phyloP scores from a whole-genome alignment of 1,140 invertebrate species.

The Drosophila pseudoananassae region DNA sequence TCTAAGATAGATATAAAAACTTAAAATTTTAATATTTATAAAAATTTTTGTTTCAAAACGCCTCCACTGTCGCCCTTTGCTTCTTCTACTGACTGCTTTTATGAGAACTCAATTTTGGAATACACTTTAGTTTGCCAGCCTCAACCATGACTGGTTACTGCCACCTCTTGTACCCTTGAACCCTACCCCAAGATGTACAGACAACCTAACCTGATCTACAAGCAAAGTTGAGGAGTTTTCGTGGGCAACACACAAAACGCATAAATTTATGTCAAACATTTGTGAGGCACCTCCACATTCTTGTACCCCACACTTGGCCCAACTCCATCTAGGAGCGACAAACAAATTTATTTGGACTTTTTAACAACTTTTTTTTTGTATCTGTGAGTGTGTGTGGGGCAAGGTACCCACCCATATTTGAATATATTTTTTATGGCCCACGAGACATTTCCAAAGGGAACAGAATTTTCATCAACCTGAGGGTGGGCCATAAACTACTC shows the following conservation, averaged over 20 bases:
- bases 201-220: conserved; percentile 63
- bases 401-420: conserved; percentile 1
- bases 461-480: conserved; percentile 12
- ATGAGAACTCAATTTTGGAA: conserved; percentile 81
- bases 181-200: conserved; percentile 3
- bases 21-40: background rate
- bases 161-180: background rate
- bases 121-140: conserved; percentile 73
- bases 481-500: conserved; percentile 40
- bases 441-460: conserved; percentile 21
- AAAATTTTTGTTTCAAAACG: background rate
- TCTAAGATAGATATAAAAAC: too few species aligned
- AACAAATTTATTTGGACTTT: conserved; percentile 82
- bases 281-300: conserved; percentile 47
- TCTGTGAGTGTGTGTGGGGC: background rate
- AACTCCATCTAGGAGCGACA: conserved; percentile 25
- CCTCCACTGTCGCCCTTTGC: conserved; percentile 30
- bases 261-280: conserved; percentile 81
- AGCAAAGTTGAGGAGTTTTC: conserved; percentile 52
- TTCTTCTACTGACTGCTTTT: conserved; percentile 55
- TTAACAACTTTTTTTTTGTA: conserved; percentile 73
- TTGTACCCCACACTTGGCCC: background rate
- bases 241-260: conserved; percentile 70
- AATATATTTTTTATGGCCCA: conserved; percentile 44
- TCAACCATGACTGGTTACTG: conserved; percentile 29